Evolutionary conservation across 2,113 vertebrate genomes (phyloP).

Genomic region (Poicephalus gulielmi): DNA sequence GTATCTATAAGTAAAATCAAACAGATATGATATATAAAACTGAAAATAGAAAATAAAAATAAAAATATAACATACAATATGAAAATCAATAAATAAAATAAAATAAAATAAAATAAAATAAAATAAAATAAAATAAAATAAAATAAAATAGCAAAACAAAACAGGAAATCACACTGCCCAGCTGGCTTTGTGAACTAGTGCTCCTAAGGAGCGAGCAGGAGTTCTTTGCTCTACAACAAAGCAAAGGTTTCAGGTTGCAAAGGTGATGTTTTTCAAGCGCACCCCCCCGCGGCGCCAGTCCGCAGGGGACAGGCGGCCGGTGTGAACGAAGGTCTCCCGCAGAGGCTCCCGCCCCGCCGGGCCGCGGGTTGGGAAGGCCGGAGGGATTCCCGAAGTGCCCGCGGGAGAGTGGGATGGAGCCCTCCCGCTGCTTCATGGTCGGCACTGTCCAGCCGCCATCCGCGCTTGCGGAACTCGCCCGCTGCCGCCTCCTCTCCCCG

Average conservation of each 20-base stretch:
- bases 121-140: background rate
- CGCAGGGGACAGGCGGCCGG: fast-evolving
- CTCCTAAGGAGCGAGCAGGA: background rate
- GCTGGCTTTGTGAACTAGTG: too few species aligned
- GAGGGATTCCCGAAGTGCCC: background rate
- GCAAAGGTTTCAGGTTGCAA: fast-evolving
- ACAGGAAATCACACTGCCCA: too few species aligned
- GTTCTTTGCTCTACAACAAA: background rate
- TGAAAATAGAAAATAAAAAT: background rate
- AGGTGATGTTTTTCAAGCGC: background rate
- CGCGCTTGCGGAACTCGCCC: background rate
- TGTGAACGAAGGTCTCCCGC: background rate
- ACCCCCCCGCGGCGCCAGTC: too few species aligned
- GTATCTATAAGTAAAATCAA: background rate
- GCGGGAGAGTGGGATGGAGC: background rate
- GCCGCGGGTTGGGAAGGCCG: too few species aligned
- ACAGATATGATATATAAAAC: background rate
- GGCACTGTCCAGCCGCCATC: background rate
- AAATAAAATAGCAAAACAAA: background rate
- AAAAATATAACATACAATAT: background rate
- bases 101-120: too few species aligned
- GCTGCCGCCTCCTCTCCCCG: background rate
- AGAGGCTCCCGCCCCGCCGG: background rate
- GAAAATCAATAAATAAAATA: background rate
- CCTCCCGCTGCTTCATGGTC: too few species aligned